Base-by-base conservation (phyloP, 2,797 vertebrate genomes). In the Chloroceryle amazona region DNA sequence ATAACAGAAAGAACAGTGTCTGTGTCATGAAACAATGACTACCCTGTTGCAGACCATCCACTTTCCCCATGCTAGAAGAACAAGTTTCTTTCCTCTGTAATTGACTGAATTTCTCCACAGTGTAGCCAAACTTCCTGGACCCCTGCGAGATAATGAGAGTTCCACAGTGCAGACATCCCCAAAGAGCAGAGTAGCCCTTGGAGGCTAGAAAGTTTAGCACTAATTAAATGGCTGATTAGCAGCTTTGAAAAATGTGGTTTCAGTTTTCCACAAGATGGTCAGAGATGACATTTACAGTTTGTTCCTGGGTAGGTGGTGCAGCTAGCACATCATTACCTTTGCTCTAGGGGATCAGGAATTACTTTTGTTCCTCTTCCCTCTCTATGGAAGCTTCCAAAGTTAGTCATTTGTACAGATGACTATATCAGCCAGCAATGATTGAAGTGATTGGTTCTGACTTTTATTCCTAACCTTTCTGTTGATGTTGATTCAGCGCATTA, bases 151-250 rank as follows among this genome's bases (percentile, higher is more conserved):
- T 25, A 31, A 58, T 18, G n/a, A 70, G 62, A 82, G 44, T 57
- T 89, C 31, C 33, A 9, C 19, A 61, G 41, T 3, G 12, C 42
- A 66, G 67, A 73, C 28, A 49, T 41, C 46, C 42, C 51, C 60
- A 49, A 61, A 87, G 67, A 74, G 18, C 41, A 74, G 31, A 78
- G 29, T 1, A 71, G 33, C 22, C 86, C 70, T 82, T 33, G 17
- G 81, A 39, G 73, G 54, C 46, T 26, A 21, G 28, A 49, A 81
- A 88, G 46, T 72, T 88, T 46, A 61, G 23, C 41, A 22, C 49
- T 65, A 93, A 95, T 91, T 82, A 91, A 81, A 83, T 54, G 66
- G 42, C 37, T 86, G 72, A 81, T 81, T 61, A 81, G 72, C 75
- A 88, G 25, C 58, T 81, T 68, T 86, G 54, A 62, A 62, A 67